Percentiles rank a stretch among this genome's conserved stretches.
These are phyloP conservation scores for Drosophila falleni DNA, from an alignment of 2,888 invertebrate genomes.

Conservation along the genomic window DNA sequence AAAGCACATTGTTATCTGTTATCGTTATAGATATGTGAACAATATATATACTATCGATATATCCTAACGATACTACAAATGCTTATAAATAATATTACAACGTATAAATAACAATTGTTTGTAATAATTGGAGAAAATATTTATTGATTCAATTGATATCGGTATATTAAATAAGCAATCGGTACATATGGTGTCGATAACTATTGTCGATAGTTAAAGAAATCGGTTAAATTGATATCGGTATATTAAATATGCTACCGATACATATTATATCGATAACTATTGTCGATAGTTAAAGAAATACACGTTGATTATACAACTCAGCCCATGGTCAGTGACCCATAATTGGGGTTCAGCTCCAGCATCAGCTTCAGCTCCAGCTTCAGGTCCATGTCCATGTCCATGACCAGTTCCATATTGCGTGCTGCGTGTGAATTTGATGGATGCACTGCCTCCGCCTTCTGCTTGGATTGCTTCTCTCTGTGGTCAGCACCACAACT, in stretches of 20 bases:
- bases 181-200: not conserved
- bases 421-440: conserved; percentile 76
- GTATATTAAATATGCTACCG: not conserved
- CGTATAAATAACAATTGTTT: no score
- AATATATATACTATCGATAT: not conserved
- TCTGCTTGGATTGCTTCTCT: conserved; percentile 21
- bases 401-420: conserved; percentile 22
- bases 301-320: conserved; percentile 1
- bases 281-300: conserved; percentile 4
- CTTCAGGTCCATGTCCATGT: conserved; percentile 18
- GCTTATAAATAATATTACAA: not conserved
- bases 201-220: conserved; percentile 3
- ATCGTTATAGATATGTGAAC: no score
- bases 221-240: not conserved
- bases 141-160: not conserved
- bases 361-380: not conserved
- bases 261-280: not conserved
- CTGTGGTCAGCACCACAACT: not conserved
- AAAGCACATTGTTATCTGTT: no score
- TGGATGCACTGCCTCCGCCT: conserved; percentile 76
- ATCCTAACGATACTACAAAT: not conserved
- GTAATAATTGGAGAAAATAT: not conserved
- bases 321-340: conserved; percentile 31
- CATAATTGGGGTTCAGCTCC: conserved; percentile 8
- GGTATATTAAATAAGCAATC: not conserved